Conservation (phyloP, 23 tunicate genomes). For the Trididemnum clinides region DNA sequence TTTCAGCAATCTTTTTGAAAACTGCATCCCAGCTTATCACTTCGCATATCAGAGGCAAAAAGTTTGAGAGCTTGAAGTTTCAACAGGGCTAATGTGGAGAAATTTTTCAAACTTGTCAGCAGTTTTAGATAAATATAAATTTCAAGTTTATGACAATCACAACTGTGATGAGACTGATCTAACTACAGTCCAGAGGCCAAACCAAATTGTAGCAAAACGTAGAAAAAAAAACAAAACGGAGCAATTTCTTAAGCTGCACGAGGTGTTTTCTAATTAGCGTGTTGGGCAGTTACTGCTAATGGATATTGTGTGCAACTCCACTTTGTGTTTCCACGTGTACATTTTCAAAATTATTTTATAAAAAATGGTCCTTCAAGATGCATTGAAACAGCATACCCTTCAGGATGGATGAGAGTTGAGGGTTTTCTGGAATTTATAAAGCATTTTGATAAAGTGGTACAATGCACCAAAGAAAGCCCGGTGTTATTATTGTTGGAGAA, state of each 20-base stretch:
- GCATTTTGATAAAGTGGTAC: neutral
- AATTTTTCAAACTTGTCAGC: neutral
- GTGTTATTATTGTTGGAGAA: neutral
- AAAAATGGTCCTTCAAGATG: neutral
- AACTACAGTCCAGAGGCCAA: neutral
- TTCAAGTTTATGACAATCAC: neutral
- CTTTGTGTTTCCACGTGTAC: neutral
- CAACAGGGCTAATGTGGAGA: neutral
- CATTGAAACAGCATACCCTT: neutral
- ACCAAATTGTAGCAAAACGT: neutral
- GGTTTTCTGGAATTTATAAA: neutral
- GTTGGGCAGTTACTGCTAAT: neutral
- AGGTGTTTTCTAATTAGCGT: conserved; percentile 6
- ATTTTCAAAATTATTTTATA: neutral
- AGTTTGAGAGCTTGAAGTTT: neutral
- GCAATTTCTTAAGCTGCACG: conserved; percentile 28
- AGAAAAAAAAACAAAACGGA: conserved; percentile 16
- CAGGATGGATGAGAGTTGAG: neutral
- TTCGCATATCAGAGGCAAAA: neutral
- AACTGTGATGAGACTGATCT: conserved; percentile 38
- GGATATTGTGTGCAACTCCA: neutral
- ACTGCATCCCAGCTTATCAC: neutral
- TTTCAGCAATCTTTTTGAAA: too few species aligned
- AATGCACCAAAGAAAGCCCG: conserved; percentile 3
- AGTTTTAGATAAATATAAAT: neutral